Evolutionary conservation across 2,888 invertebrate genomes (phyloP).

Genomic region (Thera britannica): DNA sequence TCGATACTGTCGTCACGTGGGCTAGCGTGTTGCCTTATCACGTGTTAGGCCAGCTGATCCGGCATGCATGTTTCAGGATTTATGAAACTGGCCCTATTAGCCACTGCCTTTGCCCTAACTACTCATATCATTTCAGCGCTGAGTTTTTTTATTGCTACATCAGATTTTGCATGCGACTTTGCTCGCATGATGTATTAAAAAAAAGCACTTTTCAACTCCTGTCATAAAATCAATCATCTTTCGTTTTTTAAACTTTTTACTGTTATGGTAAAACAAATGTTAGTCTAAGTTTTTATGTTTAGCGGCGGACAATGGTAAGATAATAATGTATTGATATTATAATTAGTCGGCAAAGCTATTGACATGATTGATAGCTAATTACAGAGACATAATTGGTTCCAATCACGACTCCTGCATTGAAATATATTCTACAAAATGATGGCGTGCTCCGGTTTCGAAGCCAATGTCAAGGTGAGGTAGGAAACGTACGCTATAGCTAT

Average conservation of each 20-base stretch:
- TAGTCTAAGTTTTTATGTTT: not conserved
- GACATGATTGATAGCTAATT: slow-evolving; percentile 27
- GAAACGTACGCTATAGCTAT: not conserved
- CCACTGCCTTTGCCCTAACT: not conserved
- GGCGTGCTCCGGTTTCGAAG: slow-evolving; percentile 17
- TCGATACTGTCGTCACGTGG: slow-evolving; percentile 22
- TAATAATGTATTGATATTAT: slow-evolving; percentile 14
- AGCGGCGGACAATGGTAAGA: not conserved
- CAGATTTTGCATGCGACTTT: not conserved
- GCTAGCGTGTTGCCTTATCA: slow-evolving; percentile 9
- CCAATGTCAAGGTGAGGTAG: slow-evolving; percentile 20
- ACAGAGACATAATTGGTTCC: slow-evolving; percentile 22
- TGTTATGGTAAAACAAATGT: too few species aligned
- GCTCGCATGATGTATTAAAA: not conserved
- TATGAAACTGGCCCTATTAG: not conserved
- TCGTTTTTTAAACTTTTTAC: too few species aligned
- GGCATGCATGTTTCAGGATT: slow-evolving; percentile 11
- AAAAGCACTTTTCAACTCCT: too few species aligned
- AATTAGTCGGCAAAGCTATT: slow-evolving; percentile 9
- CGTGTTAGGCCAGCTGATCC: slow-evolving; percentile 33
- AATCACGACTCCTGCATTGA: slow-evolving; percentile 16
- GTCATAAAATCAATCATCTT: too few species aligned
- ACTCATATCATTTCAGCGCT: not conserved
- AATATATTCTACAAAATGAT: slow-evolving; percentile 6
- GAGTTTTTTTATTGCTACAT: not conserved